phyloP scores from a whole-genome alignment of 2,797 vertebrate species.

The Tachyglossus aculeatus region DNA sequence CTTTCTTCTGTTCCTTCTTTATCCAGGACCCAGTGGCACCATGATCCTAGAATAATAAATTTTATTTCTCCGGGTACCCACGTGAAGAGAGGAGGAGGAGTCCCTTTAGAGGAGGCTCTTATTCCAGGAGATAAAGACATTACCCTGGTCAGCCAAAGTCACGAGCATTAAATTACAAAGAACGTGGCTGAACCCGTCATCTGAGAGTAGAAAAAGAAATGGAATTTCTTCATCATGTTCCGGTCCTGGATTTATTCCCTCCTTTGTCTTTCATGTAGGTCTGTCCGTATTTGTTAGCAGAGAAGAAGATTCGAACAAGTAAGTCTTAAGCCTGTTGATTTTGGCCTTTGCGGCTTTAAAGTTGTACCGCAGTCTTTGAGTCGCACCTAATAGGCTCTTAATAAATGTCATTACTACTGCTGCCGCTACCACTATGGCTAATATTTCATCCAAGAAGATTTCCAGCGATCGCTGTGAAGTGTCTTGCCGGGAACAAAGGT shows the following conservation, averaged over 20 bases:
- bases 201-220: no score
- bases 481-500: background rate
- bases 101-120: no score
- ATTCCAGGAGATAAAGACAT: no score
- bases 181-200: no score
- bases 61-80: no score
- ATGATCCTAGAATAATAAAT: no score
- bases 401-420: background rate
- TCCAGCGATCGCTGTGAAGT: fast-evolving
- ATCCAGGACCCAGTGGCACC: no score
- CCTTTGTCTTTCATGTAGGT: slow-evolving; percentile 55
- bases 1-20: no score
- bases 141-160: no score
- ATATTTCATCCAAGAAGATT: background rate
- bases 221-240: no score
- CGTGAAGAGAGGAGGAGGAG: no score
- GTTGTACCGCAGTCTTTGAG: background rate
- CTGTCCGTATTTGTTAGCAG: slow-evolving; percentile 72
- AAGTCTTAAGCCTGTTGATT: slow-evolving; percentile 23
- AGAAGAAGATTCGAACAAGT: slow-evolving; percentile 68
- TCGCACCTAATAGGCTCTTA: fast-evolving
- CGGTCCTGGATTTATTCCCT: background rate
- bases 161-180: no score
- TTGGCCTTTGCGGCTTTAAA: background rate
- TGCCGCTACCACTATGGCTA: background rate